Conservation (phyloP, 2,113 vertebrate genomes). For the Alces alces region DNA sequence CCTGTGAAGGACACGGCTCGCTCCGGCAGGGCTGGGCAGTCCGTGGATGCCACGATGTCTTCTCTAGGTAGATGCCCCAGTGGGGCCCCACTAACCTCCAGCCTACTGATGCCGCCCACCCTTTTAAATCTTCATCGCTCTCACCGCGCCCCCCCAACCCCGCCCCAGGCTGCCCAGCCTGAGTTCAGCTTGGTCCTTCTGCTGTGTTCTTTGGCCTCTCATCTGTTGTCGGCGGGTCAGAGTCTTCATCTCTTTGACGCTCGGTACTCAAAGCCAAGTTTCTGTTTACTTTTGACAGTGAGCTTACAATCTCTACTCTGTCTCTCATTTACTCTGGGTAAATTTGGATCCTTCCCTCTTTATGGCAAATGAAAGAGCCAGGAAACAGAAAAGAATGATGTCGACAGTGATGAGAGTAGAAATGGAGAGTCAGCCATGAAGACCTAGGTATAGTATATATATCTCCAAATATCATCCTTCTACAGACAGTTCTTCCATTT, state of each 20-base stretch:
- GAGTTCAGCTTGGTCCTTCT: neutral
- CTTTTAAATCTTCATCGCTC: neutral
- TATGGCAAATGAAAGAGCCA: neutral
- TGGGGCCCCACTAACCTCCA: neutral
- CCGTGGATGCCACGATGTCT: neutral
- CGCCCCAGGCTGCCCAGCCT: too few relatives aligned
- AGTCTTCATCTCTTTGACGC: neutral
- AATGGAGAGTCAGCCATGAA: neutral
- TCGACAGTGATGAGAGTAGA: neutral
- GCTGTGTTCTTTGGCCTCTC: neutral
- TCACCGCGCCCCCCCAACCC: neutral
- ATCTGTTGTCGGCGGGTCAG: neutral
- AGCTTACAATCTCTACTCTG: neutral
- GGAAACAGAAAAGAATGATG: neutral
- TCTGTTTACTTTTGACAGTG: neutral
- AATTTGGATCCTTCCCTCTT: neutral
- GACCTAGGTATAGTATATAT: fast-evolving
- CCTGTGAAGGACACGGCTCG: neutral
- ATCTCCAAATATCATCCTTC: neutral
- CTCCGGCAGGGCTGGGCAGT: neutral
- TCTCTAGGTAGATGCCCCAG: neutral
- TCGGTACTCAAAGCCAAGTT: neutral
- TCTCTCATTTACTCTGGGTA: neutral
- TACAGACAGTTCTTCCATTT: neutral
- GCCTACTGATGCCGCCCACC: too few relatives aligned